These are phyloP conservation scores for Neelides folsomi DNA, from an alignment of 2,888 invertebrate genomes.

Conservation along the genomic window DNA sequence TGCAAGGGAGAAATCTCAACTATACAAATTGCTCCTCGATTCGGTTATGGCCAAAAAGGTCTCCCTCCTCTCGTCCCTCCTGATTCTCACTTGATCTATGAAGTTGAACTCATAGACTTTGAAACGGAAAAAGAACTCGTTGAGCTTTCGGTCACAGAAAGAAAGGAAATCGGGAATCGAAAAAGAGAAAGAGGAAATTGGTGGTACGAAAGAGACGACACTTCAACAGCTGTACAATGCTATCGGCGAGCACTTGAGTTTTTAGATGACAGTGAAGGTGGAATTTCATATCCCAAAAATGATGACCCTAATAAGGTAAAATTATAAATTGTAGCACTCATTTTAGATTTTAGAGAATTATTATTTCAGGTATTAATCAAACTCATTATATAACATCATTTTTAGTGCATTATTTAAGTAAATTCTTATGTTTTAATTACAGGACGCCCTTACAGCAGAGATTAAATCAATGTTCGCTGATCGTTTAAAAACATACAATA, in stretches of 20 bases:
- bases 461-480: constrained; percentile 60
- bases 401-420: background rate
- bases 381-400: background rate
- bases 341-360: background rate
- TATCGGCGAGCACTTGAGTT: constrained; percentile 74
- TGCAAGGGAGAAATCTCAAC: constrained; percentile 63
- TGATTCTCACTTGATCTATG: constrained; percentile 53
- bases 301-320: constrained; percentile 15
- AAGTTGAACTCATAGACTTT: constrained; percentile 55
- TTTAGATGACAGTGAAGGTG: constrained; percentile 58
- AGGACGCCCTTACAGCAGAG: constrained; percentile 37
- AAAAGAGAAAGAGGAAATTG: constrained; percentile 61
- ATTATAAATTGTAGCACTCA: no score
- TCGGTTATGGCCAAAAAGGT: constrained; percentile 69
- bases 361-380: no score
- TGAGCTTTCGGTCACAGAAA: constrained; percentile 49
- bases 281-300: constrained; percentile 39
- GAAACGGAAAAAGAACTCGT: constrained; percentile 51
- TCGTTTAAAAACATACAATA: constrained; percentile 72
- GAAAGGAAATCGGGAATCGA: constrained; percentile 58
- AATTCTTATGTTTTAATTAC: background rate
- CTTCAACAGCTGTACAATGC: constrained; percentile 65
- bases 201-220: constrained; percentile 61
- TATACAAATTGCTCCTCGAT: constrained; percentile 58
- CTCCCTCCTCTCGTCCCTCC: constrained; percentile 51